Base-by-base conservation (phyloP, 2,888 invertebrate species). In the Drosophila merina region DNA sequence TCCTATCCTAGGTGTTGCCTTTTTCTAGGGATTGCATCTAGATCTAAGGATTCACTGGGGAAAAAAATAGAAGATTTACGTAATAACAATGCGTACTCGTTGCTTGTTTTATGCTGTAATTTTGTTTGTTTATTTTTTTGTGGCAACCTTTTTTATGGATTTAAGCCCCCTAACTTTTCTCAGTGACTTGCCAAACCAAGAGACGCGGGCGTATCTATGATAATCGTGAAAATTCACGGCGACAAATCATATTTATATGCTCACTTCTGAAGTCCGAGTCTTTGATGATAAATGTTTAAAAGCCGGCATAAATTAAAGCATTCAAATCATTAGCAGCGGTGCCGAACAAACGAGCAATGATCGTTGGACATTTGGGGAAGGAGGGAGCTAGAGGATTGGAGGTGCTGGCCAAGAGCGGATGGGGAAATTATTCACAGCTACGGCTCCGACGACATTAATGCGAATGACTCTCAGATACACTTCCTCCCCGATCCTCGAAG, bases 301-400 rank as follows among this genome's bases (percentile, higher is more conserved):
- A 87, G 67, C 51, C 73, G 59, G 81, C 75, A 77, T 75, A 77
- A 88, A 90, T 89, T 88, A 88, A 84, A 82, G 85, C 88, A 89
- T 90, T 88, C 76, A 86, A 89, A 86, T 89, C 86, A 84, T 91
- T 89, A 86, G 89, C 86, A 89, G 74, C 85, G 89, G 86, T 77
- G 89, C 90, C 79, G 82, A 86, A 85, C 90, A 85, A 89, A 90
- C 89, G 78, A 90, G 90, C 62, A 50, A 68, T 14, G 28, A 36
- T 33, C 33, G 12, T 44, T 44, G 44, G 44, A 20, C 25, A 25
- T 44, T 9, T 25, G 8, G 12, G 42, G 28, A 2, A 36, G 36
- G 66, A 33, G 20, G 44, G 10, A n/a, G n/a, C n/a, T n/a, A n/a
- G n/a, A 31, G 28, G 28, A 28, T 28, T 28, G 20, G 47, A 52